phyloP scores from a whole-genome alignment of 2,888 invertebrate species.

The Scaptomyza parva region DNA sequence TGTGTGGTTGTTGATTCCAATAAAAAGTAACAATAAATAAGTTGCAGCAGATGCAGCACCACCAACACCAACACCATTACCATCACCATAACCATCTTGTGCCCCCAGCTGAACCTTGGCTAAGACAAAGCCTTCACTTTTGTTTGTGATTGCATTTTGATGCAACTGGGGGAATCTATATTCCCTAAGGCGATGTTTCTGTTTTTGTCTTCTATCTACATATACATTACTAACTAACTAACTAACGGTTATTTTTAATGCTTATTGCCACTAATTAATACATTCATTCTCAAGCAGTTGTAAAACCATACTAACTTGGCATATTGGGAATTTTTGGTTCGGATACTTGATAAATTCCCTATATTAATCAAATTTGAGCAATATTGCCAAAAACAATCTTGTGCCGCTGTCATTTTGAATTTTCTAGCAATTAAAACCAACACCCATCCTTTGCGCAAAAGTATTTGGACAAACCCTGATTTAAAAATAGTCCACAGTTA shows the following conservation, averaged over 20 bases:
- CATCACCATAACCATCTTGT: conserved; percentile 32
- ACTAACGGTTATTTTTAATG: not conserved
- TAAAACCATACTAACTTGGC: too few relatives aligned
- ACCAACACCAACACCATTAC: too few relatives aligned
- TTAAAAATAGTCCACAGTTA: conserved; percentile 20
- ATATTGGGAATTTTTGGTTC: too few relatives aligned
- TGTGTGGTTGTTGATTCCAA: conserved; percentile 1
- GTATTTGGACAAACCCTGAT: conserved; percentile 28
- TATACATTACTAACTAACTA: conserved; percentile 2
- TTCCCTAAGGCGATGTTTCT: conserved; percentile 57
- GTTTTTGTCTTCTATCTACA: conserved; percentile 13
- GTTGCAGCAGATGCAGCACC: conserved; percentile 46
- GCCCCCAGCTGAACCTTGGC: conserved; percentile 38
- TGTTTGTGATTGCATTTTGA: conserved; percentile 37
- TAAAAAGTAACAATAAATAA: conserved; percentile 3
- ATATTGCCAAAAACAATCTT: too few relatives aligned
- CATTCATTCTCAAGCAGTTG: conserved; percentile 22
- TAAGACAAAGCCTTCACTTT: conserved; percentile 64
- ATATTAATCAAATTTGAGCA: too few relatives aligned
- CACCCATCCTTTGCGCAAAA: conserved; percentile 26
- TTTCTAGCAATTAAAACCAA: conserved; percentile 18
- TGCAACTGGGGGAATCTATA: conserved; percentile 28
- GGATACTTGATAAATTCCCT: not conserved
- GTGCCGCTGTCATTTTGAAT: not conserved
- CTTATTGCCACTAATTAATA: conserved; percentile 55